Base-by-base conservation (phyloP, 2,797 vertebrate genomes). In the Meda fulgida region DNA sequence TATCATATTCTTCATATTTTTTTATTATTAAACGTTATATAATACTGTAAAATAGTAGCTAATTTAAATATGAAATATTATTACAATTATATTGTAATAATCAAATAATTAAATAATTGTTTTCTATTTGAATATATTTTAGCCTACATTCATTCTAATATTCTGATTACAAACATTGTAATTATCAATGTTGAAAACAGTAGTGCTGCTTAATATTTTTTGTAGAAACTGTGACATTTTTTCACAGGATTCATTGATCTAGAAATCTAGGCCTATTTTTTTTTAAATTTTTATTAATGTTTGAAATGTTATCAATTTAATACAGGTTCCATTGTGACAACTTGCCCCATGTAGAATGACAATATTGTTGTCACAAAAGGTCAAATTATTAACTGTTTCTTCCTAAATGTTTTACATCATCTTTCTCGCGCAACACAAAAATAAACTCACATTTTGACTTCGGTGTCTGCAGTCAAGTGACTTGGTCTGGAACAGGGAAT, bases 401-500 rank as follows among this genome's bases (percentile, higher is more conserved):
- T 46, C 26, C 11, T 21, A 51, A 51, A 51, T 23, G 31, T 36
- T 36, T 67, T 55, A n/a, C 10, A 23, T 23, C 3, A 1, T 23
- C 11, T 75, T 31, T 31, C 26, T 63, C 26, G 7, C n/a, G 16
- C 1, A 63, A 16, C 13, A 63, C 29, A 53, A 53, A 60, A 60
- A 60, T 26, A 78, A 60, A 40, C 36, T 2, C 0, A 29, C 10
- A 78, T 43, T 11, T 63, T 77, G 38, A 84, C 38, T 67, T 78
- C 65, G 19, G 83, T 65, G 46, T 51, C 46, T 73, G 43, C 4
- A 23, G 23, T n/a, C 10, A 58, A 58, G 23, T n/a, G 55, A 58
- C 55, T 58, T n/a, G 55, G 55, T 79, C 80, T 80, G 58, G 58
- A 83, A 83, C 16, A 69, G 43, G 69, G 76, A 38, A 55, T 53